Evolutionary conservation across 2,113 vertebrate species (phyloP).

Genomic region (Myrmecophaga tridactyla): DNA sequence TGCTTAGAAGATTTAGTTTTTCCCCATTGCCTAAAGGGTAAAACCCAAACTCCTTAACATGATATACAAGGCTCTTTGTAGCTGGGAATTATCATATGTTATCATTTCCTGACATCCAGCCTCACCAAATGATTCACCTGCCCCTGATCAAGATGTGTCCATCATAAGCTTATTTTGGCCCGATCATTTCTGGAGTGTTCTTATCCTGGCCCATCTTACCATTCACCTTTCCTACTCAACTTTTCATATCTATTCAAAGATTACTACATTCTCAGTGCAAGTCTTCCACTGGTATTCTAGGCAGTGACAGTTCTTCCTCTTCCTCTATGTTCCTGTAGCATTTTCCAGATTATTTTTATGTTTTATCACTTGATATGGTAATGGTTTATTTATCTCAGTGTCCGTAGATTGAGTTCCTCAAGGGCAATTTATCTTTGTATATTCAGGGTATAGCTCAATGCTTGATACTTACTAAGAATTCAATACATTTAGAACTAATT

Average conservation of each 20-base stretch:
- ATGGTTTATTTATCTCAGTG: background rate
- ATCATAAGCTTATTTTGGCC: background rate
- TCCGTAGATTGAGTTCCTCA: background rate
- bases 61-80: background rate
- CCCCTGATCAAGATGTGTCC: background rate
- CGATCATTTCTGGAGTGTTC: background rate
- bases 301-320: background rate
- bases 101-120: background rate
- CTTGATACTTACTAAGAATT: background rate
- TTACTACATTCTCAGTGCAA: background rate
- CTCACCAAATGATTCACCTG: background rate
- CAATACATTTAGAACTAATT: background rate
- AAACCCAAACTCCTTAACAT: background rate
- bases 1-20: background rate
- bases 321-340: background rate
- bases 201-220: background rate
- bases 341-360: conserved; percentile 25
- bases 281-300: background rate
- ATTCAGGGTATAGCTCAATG: background rate
- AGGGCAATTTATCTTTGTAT: background rate
- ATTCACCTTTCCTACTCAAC: background rate
- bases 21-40: background rate
- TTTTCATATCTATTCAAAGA: background rate
- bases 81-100: background rate
- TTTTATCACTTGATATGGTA: background rate